Evolutionary conservation across 2,888 invertebrate species (phyloP).

Genomic region (Athalia circularis): DNA sequence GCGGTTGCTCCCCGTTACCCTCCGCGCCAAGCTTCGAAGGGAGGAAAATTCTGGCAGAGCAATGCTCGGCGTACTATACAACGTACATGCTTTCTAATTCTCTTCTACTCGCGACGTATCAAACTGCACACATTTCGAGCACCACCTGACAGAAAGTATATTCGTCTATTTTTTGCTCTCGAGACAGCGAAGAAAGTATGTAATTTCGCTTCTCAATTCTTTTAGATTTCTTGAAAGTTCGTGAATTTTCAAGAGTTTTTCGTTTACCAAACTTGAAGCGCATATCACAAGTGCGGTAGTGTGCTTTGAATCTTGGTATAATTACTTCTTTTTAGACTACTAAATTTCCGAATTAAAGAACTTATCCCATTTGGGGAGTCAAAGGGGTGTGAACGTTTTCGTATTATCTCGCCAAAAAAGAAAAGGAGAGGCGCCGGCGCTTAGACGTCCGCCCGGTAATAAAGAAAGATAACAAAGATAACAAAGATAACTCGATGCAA

Average conservation of each 20-base stretch:
- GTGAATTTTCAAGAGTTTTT: background rate
- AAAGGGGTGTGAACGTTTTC: slow-evolving; percentile 74
- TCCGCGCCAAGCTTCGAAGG: slow-evolving; percentile 22
- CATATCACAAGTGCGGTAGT: background rate
- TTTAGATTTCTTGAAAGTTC: too few species aligned
- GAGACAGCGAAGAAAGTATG: background rate
- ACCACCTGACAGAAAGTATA: background rate
- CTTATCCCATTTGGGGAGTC: slow-evolving; percentile 74
- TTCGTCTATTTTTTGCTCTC: background rate
- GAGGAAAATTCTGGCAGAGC: slow-evolving; percentile 1
- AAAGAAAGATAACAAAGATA: slow-evolving; percentile 58
- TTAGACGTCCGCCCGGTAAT: slow-evolving; percentile 43
- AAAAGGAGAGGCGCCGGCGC: slow-evolving; percentile 53
- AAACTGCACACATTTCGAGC: too few species aligned
- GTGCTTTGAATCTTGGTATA: slow-evolving; percentile 51
- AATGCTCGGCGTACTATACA: background rate
- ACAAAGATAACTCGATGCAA: slow-evolving; percentile 75
- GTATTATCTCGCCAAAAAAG: slow-evolving; percentile 68
- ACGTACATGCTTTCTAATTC: slow-evolving; percentile 26
- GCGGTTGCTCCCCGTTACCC: slow-evolving; percentile 35
- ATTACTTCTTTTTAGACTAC: slow-evolving; percentile 65
- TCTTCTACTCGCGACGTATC: slow-evolving; percentile 3
- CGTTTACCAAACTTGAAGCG: background rate
- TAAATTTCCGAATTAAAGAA: slow-evolving; percentile 74
- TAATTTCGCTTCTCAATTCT: background rate